These are phyloP conservation scores for Abramis brama DNA, from an alignment of 2,113 vertebrate species.

Conservation along the genomic window DNA sequence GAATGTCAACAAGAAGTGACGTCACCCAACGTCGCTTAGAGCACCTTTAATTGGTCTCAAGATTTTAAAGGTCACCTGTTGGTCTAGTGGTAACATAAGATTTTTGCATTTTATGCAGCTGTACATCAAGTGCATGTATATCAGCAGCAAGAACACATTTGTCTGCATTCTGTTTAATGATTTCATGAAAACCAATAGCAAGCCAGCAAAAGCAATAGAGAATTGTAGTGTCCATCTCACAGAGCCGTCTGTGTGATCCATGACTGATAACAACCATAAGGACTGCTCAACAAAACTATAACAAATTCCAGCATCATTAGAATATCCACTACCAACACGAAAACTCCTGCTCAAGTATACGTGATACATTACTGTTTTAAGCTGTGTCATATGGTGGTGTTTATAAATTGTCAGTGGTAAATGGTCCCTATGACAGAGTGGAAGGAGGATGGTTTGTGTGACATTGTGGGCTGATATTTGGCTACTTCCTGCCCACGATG, in stretches of 20 bases:
- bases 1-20: too few relatives aligned
- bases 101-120: neutral
- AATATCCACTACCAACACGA: neutral
- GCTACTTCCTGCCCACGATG: neutral
- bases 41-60: neutral
- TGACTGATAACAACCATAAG: neutral
- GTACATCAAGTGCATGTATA: neutral
- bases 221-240: neutral
- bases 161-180: neutral
- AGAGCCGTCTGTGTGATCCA: neutral
- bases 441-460: neutral
- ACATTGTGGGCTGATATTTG: slow-evolving; percentile 2
- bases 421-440: neutral
- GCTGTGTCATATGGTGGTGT: neutral
- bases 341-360: neutral
- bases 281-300: neutral
- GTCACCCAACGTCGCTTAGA: too few relatives aligned
- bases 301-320: neutral
- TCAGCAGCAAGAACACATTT: neutral
- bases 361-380: neutral
- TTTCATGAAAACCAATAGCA: neutral
- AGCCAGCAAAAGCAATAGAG: neutral
- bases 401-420: neutral
- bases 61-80: neutral
- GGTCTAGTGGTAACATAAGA: too few relatives aligned